Evolutionary conservation across 1,140 invertebrate species (phyloP).

Genomic region (Drosophila aff.): DNA sequence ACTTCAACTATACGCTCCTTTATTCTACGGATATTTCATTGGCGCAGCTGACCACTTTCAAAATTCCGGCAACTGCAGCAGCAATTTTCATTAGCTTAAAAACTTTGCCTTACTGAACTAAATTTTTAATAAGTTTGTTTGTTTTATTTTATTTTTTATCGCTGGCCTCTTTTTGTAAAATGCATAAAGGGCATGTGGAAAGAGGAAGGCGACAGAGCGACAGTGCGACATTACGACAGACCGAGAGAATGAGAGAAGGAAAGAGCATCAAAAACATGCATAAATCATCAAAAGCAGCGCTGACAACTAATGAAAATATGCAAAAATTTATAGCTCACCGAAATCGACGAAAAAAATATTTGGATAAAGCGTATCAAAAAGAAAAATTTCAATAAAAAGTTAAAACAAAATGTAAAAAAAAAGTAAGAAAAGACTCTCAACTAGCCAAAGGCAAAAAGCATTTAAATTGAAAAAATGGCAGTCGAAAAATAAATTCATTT

Average conservation of each 20-base stretch:
- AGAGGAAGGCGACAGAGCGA: constrained; percentile 3
- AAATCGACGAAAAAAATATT: constrained; percentile 53
- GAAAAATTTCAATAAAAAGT: constrained; percentile 37
- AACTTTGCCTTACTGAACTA: constrained; percentile 66
- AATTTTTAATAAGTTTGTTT: constrained; percentile 78
- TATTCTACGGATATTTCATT: constrained; percentile 8
- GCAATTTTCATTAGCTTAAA: constrained; percentile 75
- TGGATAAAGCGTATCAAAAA: constrained; percentile 36
- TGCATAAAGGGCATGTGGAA: constrained; percentile 37
- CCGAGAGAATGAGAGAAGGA: constrained; percentile 8
- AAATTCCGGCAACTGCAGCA: constrained; percentile 40
- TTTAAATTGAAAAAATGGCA: constrained; percentile 76
- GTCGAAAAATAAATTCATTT: constrained; percentile 77
- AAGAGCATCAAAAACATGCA: constrained; percentile 77
- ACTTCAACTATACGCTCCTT: not conserved
- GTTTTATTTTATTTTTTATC: constrained; percentile 40
- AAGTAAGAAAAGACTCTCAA: constrained; percentile 14
- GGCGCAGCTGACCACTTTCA: constrained; percentile 33
- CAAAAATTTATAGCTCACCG: constrained; percentile 74
- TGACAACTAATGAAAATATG: constrained; percentile 84
- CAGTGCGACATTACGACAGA: not conserved
- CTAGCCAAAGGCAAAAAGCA: constrained; percentile 51
- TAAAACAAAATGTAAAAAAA: constrained; percentile 24
- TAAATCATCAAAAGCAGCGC: constrained; percentile 81
- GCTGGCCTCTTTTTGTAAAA: constrained; percentile 19